These are phyloP conservation scores for Corythoichthys haematopterus DNA, from an alignment of 2,113 vertebrate species.

Conservation along the genomic window DNA sequence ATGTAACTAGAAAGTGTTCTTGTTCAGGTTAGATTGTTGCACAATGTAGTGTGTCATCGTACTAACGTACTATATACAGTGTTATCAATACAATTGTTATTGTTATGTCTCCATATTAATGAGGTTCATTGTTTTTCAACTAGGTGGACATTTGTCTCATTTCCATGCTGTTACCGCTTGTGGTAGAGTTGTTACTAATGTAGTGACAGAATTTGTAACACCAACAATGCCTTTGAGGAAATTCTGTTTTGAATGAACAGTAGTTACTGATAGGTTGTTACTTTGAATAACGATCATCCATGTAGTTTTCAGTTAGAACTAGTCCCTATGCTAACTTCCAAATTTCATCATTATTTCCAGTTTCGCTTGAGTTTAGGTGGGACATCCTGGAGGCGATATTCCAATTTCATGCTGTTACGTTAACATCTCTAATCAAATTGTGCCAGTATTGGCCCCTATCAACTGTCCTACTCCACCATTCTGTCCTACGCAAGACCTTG, in stretches of 20 bases:
- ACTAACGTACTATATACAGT: too few relatives aligned
- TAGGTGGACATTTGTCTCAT: too few relatives aligned
- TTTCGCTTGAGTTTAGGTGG: neutral
- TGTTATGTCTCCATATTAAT: too few relatives aligned
- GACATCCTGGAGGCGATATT: neutral
- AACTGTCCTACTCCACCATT: slow-evolving; percentile 4
- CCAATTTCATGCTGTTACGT: neutral
- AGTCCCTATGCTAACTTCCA: neutral
- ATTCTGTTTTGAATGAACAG: neutral
- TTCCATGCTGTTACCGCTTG: too few relatives aligned
- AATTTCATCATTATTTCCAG: neutral
- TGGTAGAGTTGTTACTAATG: too few relatives aligned
- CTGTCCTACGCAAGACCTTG: slow-evolving; percentile 37
- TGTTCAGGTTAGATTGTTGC: too few relatives aligned
- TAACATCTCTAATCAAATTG: neutral
- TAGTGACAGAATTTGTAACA: neutral
- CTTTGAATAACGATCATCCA: neutral
- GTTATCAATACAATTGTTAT: too few relatives aligned
- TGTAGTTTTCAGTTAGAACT: neutral
- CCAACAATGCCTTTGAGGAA: neutral
- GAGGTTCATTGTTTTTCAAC: too few relatives aligned
- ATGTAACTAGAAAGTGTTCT: too few relatives aligned
- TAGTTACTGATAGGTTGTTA: neutral
- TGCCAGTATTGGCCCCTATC: neutral
- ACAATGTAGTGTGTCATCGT: too few relatives aligned